Conservation (phyloP, 2,113 vertebrate species). For the Muscicapa adusta region DNA sequence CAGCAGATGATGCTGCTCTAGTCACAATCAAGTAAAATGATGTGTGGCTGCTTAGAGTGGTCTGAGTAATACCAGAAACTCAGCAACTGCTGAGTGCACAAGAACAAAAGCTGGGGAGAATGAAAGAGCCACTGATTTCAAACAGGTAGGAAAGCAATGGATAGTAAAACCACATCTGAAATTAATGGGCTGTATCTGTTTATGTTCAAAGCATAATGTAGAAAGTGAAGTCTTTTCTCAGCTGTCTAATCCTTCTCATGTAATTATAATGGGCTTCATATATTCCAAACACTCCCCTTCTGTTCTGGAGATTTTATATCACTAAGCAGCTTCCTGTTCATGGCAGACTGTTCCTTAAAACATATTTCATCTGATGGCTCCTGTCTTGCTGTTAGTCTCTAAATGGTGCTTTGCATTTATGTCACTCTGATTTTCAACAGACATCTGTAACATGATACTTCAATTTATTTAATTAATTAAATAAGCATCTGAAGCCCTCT, state of each 20-base stretch:
- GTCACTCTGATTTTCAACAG: not conserved
- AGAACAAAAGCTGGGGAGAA: not conserved
- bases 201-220: not conserved
- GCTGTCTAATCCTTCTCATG: not conserved
- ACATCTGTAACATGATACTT: not conserved
- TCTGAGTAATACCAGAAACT: not conserved
- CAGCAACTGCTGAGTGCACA: not conserved
- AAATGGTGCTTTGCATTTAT: not conserved
- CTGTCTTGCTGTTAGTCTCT: not conserved
- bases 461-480: conserved; percentile 7
- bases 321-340: not conserved
- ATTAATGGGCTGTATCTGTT: not conserved
- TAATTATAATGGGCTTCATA: not conserved
- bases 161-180: not conserved
- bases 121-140: not conserved
- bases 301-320: not conserved
- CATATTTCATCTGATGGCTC: not conserved
- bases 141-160: not conserved
- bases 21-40: not conserved
- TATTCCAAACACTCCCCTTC: not conserved
- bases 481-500: not conserved
- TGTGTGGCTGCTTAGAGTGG: not conserved
- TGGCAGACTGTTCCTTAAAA: not conserved
- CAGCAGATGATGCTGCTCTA: not conserved
- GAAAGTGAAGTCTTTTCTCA: not conserved